Evolutionary conservation across 2,113 vertebrate genomes (phyloP), one percentile per base, ranked within the genome.

Genomic region (Steatornis caripensis): DNA sequence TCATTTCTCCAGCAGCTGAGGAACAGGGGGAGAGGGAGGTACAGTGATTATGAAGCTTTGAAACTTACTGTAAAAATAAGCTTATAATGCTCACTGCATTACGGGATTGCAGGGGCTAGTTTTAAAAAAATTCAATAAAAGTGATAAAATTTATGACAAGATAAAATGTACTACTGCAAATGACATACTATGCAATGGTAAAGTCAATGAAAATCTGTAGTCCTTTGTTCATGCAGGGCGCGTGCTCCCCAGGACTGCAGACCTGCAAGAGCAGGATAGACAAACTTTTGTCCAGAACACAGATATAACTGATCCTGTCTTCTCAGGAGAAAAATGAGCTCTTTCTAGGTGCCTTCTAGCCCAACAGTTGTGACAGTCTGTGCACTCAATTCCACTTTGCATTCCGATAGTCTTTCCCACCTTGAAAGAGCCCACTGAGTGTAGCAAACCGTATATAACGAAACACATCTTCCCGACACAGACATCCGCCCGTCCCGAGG

Each of bases 351-450:
- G 26, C 46, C 76, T 94, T 81, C 68, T 12, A 90, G 30, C 37
- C 84, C 86, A 87, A 84, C 36, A 64, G 43, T 87, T 78, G 89
- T 91, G 91, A 46, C n/a, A 86, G 91, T 20, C 41, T 62, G 69
- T 74, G 41, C 83, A 48, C 69, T 89, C 84, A 77, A 43, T 68
- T 78, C 55, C 64, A 72, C 41, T 94, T 96, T 93, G 89, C 90
- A 92, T 94, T 94, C 86, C 80, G 80, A 89, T 72, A 82, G 84
- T 64, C 60, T 87, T 89, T 92, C 72, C 86, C 65, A 89, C 65
- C 86, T 87, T 89, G 88, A 92, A 97, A 89, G 69, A 84, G 78
- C 90, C 84, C 86, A 93, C 80, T 53, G 86, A 91, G 89, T 57
- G 74, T 80, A 81, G 83, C 83, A 94, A 95, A 84, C 86, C 74